Evolutionary conservation across 2,888 invertebrate species (phyloP), one percentile per base, ranked within the genome.

Genomic region (Teinopalpus imperialis): DNA sequence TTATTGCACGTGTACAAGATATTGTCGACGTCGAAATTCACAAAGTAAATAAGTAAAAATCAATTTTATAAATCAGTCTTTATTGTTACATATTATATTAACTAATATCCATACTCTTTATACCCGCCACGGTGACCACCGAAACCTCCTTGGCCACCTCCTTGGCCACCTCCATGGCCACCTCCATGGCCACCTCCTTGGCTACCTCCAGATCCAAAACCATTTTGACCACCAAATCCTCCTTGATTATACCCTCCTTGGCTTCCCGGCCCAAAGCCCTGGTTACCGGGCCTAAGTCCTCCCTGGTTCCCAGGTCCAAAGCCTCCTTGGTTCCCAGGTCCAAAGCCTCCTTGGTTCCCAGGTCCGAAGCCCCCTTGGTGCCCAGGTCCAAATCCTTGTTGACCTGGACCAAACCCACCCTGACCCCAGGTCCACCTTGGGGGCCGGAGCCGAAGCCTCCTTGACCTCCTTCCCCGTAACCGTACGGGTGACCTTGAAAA

Each of bases 41-140:
- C n/a, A n/a, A n/a, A n/a, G n/a, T n/a, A n/a, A n/a, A n/a, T n/a
- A n/a, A n/a, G n/a, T n/a, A n/a, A n/a, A n/a, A n/a, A n/a, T n/a
- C n/a, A n/a, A n/a, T n/a, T n/a, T n/a, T n/a, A n/a, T n/a, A n/a
- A n/a, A n/a, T n/a, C n/a, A n/a, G n/a, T n/a, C n/a, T n/a, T n/a
- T n/a, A n/a, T n/a, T n/a, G n/a, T n/a, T n/a, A n/a, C n/a, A n/a
- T n/a, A n/a, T n/a, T n/a, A n/a, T n/a, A n/a, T n/a, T 18, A 43
- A 41, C 26, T 52, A 55, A 42, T 60, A 57, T 34, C 61, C 59
- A 31, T 51, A 35, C 13, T 53, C 45, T 46, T 57, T 30, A 50
- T 56, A 59, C 8, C 59, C 59, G 1, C 54, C 57, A 0, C 44
- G 51, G 7, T 51, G 52, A 9, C 34, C 40, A 14, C 43, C 43